Percentiles rank a stretch among this genome's conserved stretches.
These are phyloP conservation scores for Leptosomus discolor DNA, from an alignment of 2,113 vertebrate species.

Conservation along the genomic window DNA sequence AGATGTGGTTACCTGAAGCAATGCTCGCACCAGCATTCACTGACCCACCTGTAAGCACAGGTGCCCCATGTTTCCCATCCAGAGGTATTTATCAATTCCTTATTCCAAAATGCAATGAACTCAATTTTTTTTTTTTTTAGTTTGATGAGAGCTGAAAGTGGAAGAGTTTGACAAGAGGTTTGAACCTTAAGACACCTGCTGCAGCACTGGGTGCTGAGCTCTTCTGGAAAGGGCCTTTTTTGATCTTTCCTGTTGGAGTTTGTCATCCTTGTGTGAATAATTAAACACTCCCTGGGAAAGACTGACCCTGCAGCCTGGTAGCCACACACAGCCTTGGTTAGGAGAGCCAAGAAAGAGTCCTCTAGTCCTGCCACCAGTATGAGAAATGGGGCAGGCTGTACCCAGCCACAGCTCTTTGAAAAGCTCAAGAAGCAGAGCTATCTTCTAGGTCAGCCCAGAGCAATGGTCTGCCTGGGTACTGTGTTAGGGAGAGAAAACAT, in stretches of 20 bases:
- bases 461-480: neutral
- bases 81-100: neutral
- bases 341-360: neutral
- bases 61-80: too few relatives aligned
- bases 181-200: neutral
- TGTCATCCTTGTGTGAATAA: neutral
- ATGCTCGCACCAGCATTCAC: too few relatives aligned
- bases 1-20: fast-evolving
- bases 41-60: too few relatives aligned
- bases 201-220: neutral
- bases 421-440: neutral
- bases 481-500: fast-evolving
- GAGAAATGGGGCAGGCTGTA: neutral
- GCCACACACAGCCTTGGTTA: neutral
- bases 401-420: neutral
- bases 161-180: neutral
- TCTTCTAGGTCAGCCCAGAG: neutral
- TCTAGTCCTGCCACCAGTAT: neutral
- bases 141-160: neutral
- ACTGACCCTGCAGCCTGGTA: neutral
- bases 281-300: neutral
- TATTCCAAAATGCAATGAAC: neutral
- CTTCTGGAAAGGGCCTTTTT: neutral
- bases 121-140: neutral
- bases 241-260: neutral